phyloP scores from a whole-genome alignment of 1,140 invertebrate species.

The Penaeus japonicus region DNA sequence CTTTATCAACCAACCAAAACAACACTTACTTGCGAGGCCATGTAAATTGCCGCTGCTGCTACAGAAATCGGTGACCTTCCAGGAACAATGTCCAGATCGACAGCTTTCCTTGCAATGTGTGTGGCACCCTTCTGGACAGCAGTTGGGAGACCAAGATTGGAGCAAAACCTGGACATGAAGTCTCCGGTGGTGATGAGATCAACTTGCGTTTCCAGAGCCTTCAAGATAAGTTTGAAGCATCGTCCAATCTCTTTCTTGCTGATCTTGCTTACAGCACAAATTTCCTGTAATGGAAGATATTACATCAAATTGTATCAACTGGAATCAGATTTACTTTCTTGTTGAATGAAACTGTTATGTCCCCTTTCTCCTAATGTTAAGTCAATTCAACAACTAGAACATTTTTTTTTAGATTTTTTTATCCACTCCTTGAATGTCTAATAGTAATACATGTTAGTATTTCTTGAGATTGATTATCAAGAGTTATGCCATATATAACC shows the following conservation, averaged over 20 bases:
- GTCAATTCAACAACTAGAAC: too few species aligned
- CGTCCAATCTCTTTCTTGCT: slow-evolving; percentile 99
- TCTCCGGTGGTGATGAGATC: slow-evolving; percentile 98
- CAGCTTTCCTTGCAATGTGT: slow-evolving; percentile 94
- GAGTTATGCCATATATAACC: too few species aligned
- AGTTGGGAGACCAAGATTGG: slow-evolving; percentile 84
- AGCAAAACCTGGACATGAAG: slow-evolving; percentile 95
- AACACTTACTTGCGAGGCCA: slow-evolving; percentile 88
- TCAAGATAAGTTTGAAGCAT: slow-evolving; percentile 93
- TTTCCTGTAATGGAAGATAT: slow-evolving; percentile 72
- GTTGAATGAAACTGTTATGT: too few species aligned
- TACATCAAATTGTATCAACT: neutral
- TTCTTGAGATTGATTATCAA: too few species aligned
- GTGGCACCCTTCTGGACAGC: slow-evolving; percentile 95
- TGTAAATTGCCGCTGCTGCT: slow-evolving; percentile 98
- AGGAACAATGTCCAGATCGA: slow-evolving; percentile 96
- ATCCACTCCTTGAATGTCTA: too few species aligned
- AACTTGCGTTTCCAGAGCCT: slow-evolving; percentile 90
- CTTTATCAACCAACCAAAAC: neutral
- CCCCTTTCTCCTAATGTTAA: too few species aligned
- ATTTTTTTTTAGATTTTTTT: too few species aligned
- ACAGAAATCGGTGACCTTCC: slow-evolving; percentile 99
- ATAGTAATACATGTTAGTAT: too few species aligned
- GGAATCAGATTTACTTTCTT: too few species aligned
- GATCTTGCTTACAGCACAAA: slow-evolving; percentile 97